These are phyloP conservation scores for Phengaris alcon DNA, from an alignment of 2,888 invertebrate genomes.

Conservation along the genomic window DNA sequence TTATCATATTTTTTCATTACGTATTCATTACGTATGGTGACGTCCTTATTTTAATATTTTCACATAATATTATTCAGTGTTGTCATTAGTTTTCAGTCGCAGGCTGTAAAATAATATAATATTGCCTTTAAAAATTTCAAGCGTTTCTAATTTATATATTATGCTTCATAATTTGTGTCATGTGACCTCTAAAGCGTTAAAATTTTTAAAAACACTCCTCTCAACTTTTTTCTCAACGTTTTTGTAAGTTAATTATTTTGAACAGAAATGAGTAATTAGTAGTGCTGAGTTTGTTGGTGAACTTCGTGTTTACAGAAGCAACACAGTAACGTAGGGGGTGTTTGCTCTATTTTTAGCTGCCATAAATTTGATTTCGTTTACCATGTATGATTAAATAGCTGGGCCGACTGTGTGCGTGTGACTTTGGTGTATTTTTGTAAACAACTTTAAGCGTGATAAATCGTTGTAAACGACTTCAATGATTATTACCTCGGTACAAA, in stretches of 20 bases:
- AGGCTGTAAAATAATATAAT: not conserved
- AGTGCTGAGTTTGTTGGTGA: not conserved
- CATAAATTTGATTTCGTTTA: conserved; percentile 22
- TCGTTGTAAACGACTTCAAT: not conserved
- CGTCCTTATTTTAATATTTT: not conserved
- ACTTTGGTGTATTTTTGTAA: not conserved
- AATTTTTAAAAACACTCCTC: not conserved
- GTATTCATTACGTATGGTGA: not conserved
- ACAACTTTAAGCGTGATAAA: not conserved
- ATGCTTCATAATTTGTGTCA: not conserved
- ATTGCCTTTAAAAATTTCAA: not conserved
- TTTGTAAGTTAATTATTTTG: not conserved
- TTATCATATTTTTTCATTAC: not conserved
- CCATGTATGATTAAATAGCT: conserved; percentile 11
- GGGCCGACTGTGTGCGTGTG: not conserved
- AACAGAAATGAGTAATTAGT: not conserved
- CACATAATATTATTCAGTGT: not conserved
- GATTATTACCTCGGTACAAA: not conserved
- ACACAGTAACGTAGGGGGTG: not conserved
- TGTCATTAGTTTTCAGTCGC: not conserved
- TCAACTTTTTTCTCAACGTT: not conserved
- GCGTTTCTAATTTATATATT: not conserved
- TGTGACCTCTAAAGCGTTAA: not conserved
- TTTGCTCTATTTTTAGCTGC: conserved; percentile 17
- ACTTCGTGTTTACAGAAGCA: conserved; percentile 11